A percentile compares a stretch with the other conserved stretches of the same genome.
Evolutionary conservation across 1,140 invertebrate genomes (phyloP).

Genomic region (Andrena cerasifolii): DNA sequence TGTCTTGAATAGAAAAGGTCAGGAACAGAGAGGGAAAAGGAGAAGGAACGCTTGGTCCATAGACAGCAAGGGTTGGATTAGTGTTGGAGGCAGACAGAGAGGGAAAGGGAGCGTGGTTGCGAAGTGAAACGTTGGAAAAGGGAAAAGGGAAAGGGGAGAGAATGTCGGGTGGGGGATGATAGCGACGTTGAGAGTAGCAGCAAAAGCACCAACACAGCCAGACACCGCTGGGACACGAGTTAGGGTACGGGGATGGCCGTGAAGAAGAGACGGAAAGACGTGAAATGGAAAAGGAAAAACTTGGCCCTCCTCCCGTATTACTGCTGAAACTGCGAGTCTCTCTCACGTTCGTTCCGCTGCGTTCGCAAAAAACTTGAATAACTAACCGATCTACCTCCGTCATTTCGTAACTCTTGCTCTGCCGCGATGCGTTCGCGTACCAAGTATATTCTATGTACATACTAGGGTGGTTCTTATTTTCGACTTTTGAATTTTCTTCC

Average conservation of each 20-base stretch:
- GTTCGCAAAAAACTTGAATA: conserved; percentile 73
- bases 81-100: neutral
- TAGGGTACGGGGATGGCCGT: neutral
- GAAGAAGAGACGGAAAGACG: conserved; percentile 8
- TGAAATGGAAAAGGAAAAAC: conserved; percentile 18
- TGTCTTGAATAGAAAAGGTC: conserved; percentile 64
- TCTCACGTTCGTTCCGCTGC: conserved; percentile 40
- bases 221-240: conserved; percentile 14
- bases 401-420: conserved; percentile 5
- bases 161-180: conserved; percentile 29
- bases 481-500: too few species aligned
- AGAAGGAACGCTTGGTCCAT: conserved; percentile 4
- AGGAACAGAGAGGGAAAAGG: conserved; percentile 37
- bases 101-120: conserved; percentile 15
- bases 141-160: conserved; percentile 31
- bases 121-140: conserved; percentile 44
- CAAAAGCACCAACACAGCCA: conserved; percentile 38
- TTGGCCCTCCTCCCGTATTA: conserved; percentile 52
- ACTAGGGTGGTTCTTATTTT: too few species aligned
- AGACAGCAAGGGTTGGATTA: neutral
- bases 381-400: conserved; percentile 59
- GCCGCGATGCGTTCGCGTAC: neutral
- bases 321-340: conserved; percentile 62
- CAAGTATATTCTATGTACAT: too few species aligned
- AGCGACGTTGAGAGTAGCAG: conserved; percentile 43